Conservation (phyloP, 2,113 vertebrate species). For the Ptilonorhynchus violaceus region DNA sequence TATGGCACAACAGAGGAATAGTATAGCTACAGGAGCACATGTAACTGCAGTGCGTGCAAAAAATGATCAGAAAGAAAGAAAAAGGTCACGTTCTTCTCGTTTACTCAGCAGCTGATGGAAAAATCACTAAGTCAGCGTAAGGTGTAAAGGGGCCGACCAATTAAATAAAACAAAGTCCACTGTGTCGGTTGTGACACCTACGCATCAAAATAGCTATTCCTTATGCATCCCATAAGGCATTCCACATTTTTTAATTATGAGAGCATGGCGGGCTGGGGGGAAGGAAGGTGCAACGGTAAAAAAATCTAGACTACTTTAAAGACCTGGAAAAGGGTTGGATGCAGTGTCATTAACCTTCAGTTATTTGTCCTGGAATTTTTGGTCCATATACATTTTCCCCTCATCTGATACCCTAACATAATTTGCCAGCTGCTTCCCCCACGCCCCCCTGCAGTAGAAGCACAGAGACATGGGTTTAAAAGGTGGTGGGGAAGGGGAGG, state of each 20-base stretch:
- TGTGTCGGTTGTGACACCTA: background rate
- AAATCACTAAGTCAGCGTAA: slow-evolving; percentile 28
- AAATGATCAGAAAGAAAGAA: slow-evolving; percentile 15
- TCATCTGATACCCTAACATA: background rate
- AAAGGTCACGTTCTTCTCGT: slow-evolving; percentile 34
- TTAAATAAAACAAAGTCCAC: background rate
- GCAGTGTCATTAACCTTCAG: background rate
- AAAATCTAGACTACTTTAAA: background rate
- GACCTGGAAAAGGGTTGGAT: background rate
- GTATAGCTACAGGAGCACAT: background rate
- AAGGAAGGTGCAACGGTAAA: background rate
- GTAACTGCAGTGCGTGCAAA: background rate
- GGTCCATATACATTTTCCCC: background rate
- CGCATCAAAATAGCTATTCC: background rate
- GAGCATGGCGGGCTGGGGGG: background rate
- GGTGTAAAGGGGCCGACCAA: background rate
- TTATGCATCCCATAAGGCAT: background rate
- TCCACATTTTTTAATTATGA: background rate
- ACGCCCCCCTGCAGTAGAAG: background rate
- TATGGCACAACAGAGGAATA: background rate
- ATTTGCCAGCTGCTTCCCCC: background rate
- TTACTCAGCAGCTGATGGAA: slow-evolving; percentile 38
- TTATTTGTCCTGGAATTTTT: slow-evolving; percentile 7
- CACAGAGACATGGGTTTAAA: background rate
- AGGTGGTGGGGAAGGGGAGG: background rate